These are phyloP conservation scores for Coelopa pilipes DNA, from an alignment of 2,888 invertebrate genomes.

Conservation along the genomic window DNA sequence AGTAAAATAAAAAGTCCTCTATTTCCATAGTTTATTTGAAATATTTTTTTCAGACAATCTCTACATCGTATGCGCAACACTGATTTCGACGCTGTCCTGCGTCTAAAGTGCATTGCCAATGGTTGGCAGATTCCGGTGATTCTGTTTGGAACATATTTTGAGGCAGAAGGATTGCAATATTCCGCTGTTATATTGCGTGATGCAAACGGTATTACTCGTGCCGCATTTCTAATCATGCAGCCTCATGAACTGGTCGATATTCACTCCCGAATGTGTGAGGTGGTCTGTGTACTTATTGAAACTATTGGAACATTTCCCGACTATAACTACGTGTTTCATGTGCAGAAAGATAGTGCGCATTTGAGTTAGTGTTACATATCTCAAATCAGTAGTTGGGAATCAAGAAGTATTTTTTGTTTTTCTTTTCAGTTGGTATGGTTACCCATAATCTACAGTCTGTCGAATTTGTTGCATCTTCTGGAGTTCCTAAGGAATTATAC, in stretches of 20 bases:
- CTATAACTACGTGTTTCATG: slow-evolving; percentile 52
- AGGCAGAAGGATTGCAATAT: slow-evolving; percentile 50
- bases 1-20: slow-evolving; percentile 46
- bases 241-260: slow-evolving; percentile 52
- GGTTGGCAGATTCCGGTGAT: slow-evolving; percentile 55
- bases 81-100: slow-evolving; percentile 55
- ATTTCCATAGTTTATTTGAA: neutral
- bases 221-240: slow-evolving; percentile 44
- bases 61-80: slow-evolving; percentile 52
- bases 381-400: too few relatives aligned
- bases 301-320: slow-evolving; percentile 53
- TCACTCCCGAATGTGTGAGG: slow-evolving; percentile 57
- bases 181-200: slow-evolving; percentile 51
- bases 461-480: slow-evolving; percentile 48
- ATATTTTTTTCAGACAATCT: slow-evolving; percentile 48
- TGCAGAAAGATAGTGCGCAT: slow-evolving; percentile 51
- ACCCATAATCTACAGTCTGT: slow-evolving; percentile 41
- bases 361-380: slow-evolving; percentile 47
- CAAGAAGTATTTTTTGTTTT: too few relatives aligned
- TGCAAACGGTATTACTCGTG: slow-evolving; percentile 32
- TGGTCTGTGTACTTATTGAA: slow-evolving; percentile 52
- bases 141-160: slow-evolving; percentile 54
- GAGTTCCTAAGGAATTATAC: slow-evolving; percentile 44
- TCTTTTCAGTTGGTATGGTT: slow-evolving; percentile 51
- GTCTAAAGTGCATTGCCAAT: slow-evolving; percentile 58